phyloP scores from a whole-genome alignment of 2,797 vertebrate genomes.

The Manis javanica region DNA sequence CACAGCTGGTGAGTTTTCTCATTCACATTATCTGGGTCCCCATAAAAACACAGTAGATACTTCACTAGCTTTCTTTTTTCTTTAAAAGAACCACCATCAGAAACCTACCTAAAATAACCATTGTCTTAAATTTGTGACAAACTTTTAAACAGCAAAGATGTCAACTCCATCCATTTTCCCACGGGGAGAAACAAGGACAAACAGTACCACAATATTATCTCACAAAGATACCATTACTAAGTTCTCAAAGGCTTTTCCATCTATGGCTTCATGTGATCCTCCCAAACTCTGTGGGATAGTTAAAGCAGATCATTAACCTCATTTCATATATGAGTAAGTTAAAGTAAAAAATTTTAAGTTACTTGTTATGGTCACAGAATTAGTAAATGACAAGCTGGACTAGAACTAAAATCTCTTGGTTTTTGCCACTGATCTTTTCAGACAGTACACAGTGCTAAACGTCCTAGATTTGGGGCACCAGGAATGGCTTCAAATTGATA shows the following conservation, averaged over 20 bases:
- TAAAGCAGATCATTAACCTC: background rate
- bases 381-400: background rate
- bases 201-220: background rate
- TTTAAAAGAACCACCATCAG: slow-evolving; percentile 10
- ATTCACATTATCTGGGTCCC: background rate
- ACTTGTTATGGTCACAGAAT: background rate
- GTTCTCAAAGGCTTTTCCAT: background rate
- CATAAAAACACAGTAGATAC: background rate
- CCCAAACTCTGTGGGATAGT: background rate
- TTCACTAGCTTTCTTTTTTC: slow-evolving; percentile 20
- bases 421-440: background rate
- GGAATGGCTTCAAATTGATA: background rate
- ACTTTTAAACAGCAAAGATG: slow-evolving; percentile 19
- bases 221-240: background rate
- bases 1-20: slow-evolving; percentile 71
- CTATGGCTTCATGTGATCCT: background rate
- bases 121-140: background rate
- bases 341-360: slow-evolving; percentile 22
- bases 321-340: background rate
- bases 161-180: background rate
- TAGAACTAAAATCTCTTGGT: background rate
- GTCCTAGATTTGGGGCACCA: background rate
- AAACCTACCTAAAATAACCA: slow-evolving; percentile 13
- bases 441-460: background rate
- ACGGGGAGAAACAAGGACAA: background rate